Percentiles rank a stretch among this genome's conserved stretches.
Evolutionary conservation across 2,797 vertebrate species (phyloP).

Genomic region (Epinephelus coioides): DNA sequence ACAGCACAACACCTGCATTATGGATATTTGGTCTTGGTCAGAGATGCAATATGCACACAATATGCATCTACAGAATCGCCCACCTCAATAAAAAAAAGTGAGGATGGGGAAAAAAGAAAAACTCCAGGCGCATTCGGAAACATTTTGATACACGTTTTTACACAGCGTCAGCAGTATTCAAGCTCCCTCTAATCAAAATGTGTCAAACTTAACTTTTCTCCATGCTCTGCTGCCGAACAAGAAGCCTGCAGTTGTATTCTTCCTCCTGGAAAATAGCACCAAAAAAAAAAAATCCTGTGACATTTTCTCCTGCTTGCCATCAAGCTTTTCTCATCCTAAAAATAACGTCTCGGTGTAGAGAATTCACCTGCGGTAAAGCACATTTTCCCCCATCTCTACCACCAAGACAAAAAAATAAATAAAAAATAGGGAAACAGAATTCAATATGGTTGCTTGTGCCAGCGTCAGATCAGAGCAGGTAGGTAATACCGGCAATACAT

Average conservation of each 20-base stretch:
- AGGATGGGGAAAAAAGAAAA: not conserved
- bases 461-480: conserved; percentile 54
- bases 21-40: conserved; percentile 77
- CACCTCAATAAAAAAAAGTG: not conserved
- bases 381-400: conserved; percentile 38
- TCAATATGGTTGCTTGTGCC: conserved; percentile 62
- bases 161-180: conserved; percentile 53
- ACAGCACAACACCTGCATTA: conserved; percentile 73
- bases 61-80: conserved; percentile 19
- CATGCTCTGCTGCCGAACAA: not conserved
- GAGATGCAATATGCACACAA: conserved; percentile 22
- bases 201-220: conserved; percentile 51
- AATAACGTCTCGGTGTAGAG: conserved; percentile 38
- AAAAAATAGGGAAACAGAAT: conserved; percentile 64
- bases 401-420: conserved; percentile 20
- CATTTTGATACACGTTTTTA: conserved; percentile 50
- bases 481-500: conserved; percentile 73
- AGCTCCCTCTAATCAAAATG: conserved; percentile 60
- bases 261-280: conserved; percentile 44
- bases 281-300: conserved; percentile 35
- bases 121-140: conserved; percentile 30
- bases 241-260: conserved; percentile 30
- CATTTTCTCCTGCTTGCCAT: conserved; percentile 46
- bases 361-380: conserved; percentile 32
- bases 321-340: conserved; percentile 49